Conservation (phyloP, 2,888 invertebrate species). For the Drosophila paranaensis region DNA sequence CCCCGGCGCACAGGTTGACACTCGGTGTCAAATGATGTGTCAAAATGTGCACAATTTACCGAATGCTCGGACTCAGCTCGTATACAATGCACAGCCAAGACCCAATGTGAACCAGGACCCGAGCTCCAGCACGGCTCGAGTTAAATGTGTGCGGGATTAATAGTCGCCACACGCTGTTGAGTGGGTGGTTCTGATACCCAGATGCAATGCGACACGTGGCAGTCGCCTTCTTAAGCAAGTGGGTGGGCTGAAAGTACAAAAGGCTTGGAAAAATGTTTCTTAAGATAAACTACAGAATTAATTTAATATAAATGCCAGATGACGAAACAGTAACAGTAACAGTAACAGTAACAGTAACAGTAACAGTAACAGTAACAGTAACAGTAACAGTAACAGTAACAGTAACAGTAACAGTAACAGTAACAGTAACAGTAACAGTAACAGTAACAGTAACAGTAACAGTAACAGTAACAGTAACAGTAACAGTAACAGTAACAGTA, state of each 20-base stretch:
- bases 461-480: neutral
- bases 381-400: neutral
- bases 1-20: constrained; percentile 65
- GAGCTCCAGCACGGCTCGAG: constrained; percentile 12
- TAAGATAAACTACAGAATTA: constrained; percentile 3
- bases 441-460: neutral
- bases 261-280: neutral
- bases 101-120: neutral
- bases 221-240: constrained; percentile 4
- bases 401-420: neutral
- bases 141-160: constrained; percentile 74
- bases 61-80: constrained; percentile 50
- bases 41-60: constrained; percentile 80
- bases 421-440: neutral
- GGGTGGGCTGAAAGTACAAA: neutral
- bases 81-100: constrained; percentile 22
- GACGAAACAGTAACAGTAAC: neutral
- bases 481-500: neutral
- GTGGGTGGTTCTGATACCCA: constrained; percentile 20
- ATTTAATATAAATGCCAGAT: neutral
- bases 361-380: neutral
- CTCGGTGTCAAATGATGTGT: constrained; percentile 82
- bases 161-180: constrained; percentile 60
- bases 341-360: neutral
- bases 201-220: constrained; percentile 8